Conservation (phyloP, 2,888 invertebrate genomes). For the Campoplex nolae region DNA sequence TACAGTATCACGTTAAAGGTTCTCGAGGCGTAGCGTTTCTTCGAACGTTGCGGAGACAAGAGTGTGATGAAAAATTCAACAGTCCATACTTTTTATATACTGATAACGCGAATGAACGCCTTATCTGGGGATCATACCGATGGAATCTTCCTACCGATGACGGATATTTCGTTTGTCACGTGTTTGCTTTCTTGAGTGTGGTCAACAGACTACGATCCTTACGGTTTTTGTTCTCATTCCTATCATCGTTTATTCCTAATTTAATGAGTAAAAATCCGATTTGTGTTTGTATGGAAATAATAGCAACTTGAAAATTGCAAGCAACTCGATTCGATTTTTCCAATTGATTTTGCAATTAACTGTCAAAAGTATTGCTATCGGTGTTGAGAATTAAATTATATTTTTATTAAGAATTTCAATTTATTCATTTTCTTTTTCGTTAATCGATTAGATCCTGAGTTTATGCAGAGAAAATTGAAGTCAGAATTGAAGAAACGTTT, state of each 20-base stretch:
- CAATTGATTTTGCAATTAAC: not conserved
- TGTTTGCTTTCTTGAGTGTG: conserved; percentile 63
- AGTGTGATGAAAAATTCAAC: conserved; percentile 33
- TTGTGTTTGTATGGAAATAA: not conserved
- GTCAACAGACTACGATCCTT: conserved; percentile 42
- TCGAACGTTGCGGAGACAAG: conserved; percentile 28
- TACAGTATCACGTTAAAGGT: conserved; percentile 40
- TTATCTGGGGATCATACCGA: conserved; percentile 59
- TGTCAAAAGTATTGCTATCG: not conserved
- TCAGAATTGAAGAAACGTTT: not conserved
- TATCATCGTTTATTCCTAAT: not conserved
- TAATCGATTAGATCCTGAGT: too few relatives aligned
- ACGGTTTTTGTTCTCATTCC: not conserved
- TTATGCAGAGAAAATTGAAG: not conserved
- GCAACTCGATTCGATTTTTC: not conserved
- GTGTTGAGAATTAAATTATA: too few relatives aligned
- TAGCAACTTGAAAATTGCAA: not conserved
- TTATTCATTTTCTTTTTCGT: too few relatives aligned
- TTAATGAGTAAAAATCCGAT: not conserved
- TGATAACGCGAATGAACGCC: conserved; percentile 27
- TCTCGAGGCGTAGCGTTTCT: conserved; percentile 31
- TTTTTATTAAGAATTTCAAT: not conserved
- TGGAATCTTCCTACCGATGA: conserved; percentile 63
- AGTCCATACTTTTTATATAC: conserved; percentile 53
- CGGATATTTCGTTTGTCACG: conserved; percentile 41